Evolutionary conservation across 2,113 vertebrate genomes (phyloP).

Genomic region (Ochotona curzoniae): DNA sequence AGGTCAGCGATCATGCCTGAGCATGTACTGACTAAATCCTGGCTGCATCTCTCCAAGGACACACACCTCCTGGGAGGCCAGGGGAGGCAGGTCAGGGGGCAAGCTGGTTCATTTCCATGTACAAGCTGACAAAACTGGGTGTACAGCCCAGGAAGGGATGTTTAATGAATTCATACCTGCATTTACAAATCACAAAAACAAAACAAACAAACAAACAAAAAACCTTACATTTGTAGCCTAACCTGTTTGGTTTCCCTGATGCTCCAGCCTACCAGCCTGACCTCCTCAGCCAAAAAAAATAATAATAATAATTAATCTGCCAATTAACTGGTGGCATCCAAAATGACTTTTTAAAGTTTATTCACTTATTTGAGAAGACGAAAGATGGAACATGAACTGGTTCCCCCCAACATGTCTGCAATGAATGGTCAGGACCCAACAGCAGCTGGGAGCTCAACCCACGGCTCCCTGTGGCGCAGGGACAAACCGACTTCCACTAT

Average conservation of each 20-base stretch:
- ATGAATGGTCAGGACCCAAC: no score
- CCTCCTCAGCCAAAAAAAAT: slow-evolving; percentile 7
- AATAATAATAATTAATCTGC: neutral
- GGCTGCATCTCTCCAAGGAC: slow-evolving; percentile 8
- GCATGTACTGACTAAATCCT: neutral
- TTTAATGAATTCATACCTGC: neutral
- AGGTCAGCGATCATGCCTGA: slow-evolving; percentile 7
- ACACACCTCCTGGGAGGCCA: slow-evolving; percentile 4
- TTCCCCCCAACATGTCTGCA: no score
- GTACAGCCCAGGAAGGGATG: neutral
- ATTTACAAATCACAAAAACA: no score
- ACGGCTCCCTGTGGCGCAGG: no score
- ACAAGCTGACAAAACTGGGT: slow-evolving; percentile 17
- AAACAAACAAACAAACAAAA: no score
- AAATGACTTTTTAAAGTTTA: neutral
- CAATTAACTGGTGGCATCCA: neutral
- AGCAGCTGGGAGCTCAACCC: no score
- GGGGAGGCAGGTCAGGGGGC: neutral
- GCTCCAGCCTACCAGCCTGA: slow-evolving; percentile 7
- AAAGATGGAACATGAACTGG: no score
- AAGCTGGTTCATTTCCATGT: slow-evolving; percentile 38
- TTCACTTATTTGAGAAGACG: no score
- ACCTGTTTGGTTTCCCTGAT: neutral
- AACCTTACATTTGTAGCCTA: slow-evolving; percentile 24
- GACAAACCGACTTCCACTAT: no score